phyloP scores from a whole-genome alignment of 2,113 vertebrate genomes.

The Petrocephalus zakoni region DNA sequence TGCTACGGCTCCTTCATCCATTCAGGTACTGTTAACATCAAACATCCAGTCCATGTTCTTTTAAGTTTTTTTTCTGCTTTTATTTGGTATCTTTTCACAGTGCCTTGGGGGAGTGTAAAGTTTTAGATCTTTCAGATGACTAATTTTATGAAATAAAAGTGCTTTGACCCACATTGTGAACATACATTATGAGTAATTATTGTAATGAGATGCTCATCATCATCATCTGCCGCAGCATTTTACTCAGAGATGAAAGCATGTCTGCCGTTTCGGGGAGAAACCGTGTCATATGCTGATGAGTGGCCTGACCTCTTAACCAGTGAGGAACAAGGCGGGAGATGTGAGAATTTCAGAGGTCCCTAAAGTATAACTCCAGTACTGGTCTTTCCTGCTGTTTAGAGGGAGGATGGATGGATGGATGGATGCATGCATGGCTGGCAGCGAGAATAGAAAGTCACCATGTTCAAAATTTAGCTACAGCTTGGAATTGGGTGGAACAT shows the following conservation, averaged over 20 bases:
- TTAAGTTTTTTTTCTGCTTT: neutral
- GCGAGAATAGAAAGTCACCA: neutral
- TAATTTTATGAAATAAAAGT: slow-evolving; percentile 11
- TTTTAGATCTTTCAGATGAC: neutral
- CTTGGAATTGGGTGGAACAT: neutral
- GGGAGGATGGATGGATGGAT: neutral
- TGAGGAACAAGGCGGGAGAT: neutral
- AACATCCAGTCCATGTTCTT: neutral
- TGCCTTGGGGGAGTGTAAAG: neutral
- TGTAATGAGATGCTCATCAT: neutral
- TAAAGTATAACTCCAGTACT: neutral
- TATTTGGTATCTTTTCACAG: neutral
- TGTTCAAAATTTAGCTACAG: neutral
- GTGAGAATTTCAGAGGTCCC: neutral
- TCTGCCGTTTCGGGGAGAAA: neutral
- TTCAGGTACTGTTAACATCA: neutral
- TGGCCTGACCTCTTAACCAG: slow-evolving; percentile 3
- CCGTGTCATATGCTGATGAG: neutral
- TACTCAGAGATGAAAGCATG: neutral
- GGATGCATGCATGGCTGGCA: neutral
- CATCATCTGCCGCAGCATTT: neutral
- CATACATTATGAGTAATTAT: no score
- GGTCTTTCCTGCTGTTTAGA: neutral
- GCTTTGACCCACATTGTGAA: neutral
- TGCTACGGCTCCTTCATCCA: neutral